Conservation (phyloP, 2,888 invertebrate species). For the Dendrolimus pini region DNA sequence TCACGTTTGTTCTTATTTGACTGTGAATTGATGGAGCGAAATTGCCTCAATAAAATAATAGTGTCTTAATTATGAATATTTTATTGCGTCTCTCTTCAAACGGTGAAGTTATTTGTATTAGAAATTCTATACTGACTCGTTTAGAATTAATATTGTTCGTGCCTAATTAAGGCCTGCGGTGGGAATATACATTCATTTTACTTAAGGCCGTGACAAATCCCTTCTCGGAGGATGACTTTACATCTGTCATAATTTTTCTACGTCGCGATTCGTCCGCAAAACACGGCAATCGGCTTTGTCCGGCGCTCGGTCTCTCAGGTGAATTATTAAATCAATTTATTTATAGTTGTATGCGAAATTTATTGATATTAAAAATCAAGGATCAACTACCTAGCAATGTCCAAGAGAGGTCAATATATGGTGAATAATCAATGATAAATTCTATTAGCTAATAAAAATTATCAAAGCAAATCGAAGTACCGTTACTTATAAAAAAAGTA, state of each 20-base stretch:
- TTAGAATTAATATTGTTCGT: conserved; percentile 51
- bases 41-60: conserved; percentile 64
- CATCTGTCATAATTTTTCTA: conserved; percentile 76
- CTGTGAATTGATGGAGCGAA: conserved; percentile 58
- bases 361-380: conserved; percentile 34
- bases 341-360: conserved; percentile 40
- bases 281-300: conserved; percentile 60
- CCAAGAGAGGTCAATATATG: conserved; percentile 27
- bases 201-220: conserved; percentile 66
- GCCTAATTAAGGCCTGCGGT: conserved; percentile 49
- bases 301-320: conserved; percentile 24
- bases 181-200: conserved; percentile 55
- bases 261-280: conserved; percentile 68
- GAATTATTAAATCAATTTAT: conserved; percentile 56
- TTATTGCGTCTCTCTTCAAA: conserved; percentile 26
- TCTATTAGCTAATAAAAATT: too few relatives aligned
- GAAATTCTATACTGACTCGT: conserved; percentile 27
- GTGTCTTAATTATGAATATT: conserved; percentile 44
- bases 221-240: conserved; percentile 38
- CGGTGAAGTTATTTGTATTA: conserved; percentile 39
- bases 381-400: conserved; percentile 37
- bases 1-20: conserved; percentile 73
- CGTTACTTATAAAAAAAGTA: conserved; percentile 45
- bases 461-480: conserved; percentile 13
- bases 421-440: conserved; percentile 35